Percentiles rank a stretch among this genome's conserved stretches.
These are phyloP conservation scores for Micrasema minimum DNA, from an alignment of 1,140 invertebrate species.

Conservation along the genomic window DNA sequence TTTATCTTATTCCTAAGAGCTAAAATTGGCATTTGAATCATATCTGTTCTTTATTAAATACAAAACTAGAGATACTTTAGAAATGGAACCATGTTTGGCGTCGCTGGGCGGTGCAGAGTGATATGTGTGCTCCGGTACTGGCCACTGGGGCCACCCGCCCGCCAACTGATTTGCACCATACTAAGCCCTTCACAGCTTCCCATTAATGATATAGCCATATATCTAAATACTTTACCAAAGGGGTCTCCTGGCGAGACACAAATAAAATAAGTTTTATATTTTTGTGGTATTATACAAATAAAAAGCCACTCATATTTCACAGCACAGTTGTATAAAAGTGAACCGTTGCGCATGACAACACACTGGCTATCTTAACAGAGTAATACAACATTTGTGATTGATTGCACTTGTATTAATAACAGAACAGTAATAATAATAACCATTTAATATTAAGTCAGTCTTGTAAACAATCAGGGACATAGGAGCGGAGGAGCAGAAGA, in stretches of 20 bases:
- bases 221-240: conserved; percentile 51
- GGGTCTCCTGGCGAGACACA: conserved; percentile 49
- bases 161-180: conserved; percentile 55
- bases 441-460: conserved; percentile 53
- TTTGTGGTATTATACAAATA: conserved; percentile 55
- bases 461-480: conserved; percentile 54
- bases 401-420: conserved; percentile 53
- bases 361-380: conserved; percentile 44
- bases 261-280: conserved; percentile 54
- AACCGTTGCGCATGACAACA: conserved; percentile 10
- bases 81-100: conserved; percentile 54
- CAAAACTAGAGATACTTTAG: conserved; percentile 55
- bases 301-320: conserved; percentile 56
- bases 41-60: conserved; percentile 52
- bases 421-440: conserved; percentile 52
- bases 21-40: conserved; percentile 54
- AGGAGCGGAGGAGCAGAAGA: conserved; percentile 30
- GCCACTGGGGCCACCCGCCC: not conserved
- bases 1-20: conserved; percentile 51
- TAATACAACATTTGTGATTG: conserved; percentile 53
- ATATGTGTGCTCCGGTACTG: not conserved
- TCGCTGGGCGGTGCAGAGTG: conserved; percentile 48
- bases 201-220: conserved; percentile 50
- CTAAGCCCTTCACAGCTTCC: conserved; percentile 34
- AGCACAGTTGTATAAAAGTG: conserved; percentile 55